These are phyloP conservation scores for Apostichopus parvimensis DNA, from an alignment of 35 echinoderm and acorn worm species.

Conservation along the genomic window DNA sequence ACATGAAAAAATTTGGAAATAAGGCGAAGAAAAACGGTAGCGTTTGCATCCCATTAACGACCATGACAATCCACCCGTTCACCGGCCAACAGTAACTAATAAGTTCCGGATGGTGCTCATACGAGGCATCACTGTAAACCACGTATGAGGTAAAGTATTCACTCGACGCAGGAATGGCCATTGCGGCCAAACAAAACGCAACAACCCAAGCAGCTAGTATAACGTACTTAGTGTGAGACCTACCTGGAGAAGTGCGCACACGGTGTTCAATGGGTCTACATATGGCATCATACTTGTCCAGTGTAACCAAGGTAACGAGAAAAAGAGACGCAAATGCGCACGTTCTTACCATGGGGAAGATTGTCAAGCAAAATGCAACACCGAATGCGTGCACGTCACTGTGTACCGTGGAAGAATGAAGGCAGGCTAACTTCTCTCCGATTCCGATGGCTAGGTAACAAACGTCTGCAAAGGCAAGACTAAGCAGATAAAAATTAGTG, in stretches of 20 bases:
- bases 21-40: slow-evolving; percentile 53
- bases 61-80: neutral
- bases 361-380: neutral
- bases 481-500: slow-evolving; percentile 69
- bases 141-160: neutral
- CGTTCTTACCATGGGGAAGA: slow-evolving; percentile 29
- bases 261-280: slow-evolving; percentile 41
- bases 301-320: slow-evolving; percentile 36
- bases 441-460: slow-evolving; percentile 61
- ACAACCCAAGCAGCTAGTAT: slow-evolving; percentile 32
- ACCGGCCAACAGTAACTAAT: neutral
- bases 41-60: slow-evolving; percentile 25
- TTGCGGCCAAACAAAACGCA: neutral
- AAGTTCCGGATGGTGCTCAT: neutral
- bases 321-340: slow-evolving; percentile 52
- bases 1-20: slow-evolving; percentile 43
- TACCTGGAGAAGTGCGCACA: neutral
- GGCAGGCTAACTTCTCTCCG: slow-evolving; percentile 65
- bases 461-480: slow-evolving; percentile 66
- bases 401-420: neutral
- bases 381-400: slow-evolving; percentile 18
- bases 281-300: slow-evolving; percentile 61
- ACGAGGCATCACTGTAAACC: slow-evolving; percentile 9
- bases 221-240: slow-evolving; percentile 34
- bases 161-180: slow-evolving; percentile 3